phyloP scores from a whole-genome alignment of 1,140 invertebrate species.

The Drosophila orena region DNA sequence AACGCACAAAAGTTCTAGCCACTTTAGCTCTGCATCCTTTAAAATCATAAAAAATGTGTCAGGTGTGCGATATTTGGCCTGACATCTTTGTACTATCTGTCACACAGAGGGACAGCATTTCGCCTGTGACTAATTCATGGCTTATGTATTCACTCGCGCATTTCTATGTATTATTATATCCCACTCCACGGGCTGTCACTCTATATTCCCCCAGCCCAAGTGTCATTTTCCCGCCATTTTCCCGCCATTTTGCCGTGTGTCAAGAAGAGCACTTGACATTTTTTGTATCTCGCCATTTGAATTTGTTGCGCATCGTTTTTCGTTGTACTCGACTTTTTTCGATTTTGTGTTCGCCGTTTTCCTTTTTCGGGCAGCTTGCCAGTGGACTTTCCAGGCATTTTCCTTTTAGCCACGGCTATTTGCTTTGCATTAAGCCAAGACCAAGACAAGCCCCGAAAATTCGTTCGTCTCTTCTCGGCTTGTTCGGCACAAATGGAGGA shows the following conservation, averaged over 20 bases:
- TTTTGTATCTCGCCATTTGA: conserved; percentile 73
- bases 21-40: not conserved
- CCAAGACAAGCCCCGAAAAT: not conserved
- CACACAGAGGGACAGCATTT: conserved; percentile 1
- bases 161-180: not conserved
- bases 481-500: conserved; percentile 67
- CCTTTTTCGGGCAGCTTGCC: not conserved
- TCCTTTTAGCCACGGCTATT: conserved; percentile 40
- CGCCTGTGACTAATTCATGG: conserved; percentile 12
- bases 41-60: not conserved
- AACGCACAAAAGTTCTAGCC: too few relatives aligned
- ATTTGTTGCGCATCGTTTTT: conserved; percentile 69
- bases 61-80: not conserved
- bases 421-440: conserved; percentile 55
- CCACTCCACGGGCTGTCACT: conserved; percentile 24
- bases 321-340: conserved; percentile 4
- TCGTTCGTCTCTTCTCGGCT: conserved; percentile 8
- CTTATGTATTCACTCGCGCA: not conserved
- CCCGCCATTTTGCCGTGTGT: conserved; percentile 11
- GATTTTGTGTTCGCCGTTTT: not conserved
- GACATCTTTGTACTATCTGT: not conserved
- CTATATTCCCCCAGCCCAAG: conserved; percentile 4
- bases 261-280: conserved; percentile 60
- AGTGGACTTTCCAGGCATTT: conserved; percentile 38
- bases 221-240: not conserved